These are phyloP conservation scores for Piliocolobus tephrosceles DNA, from an alignment of 2,113 vertebrate species.

Conservation along the genomic window DNA sequence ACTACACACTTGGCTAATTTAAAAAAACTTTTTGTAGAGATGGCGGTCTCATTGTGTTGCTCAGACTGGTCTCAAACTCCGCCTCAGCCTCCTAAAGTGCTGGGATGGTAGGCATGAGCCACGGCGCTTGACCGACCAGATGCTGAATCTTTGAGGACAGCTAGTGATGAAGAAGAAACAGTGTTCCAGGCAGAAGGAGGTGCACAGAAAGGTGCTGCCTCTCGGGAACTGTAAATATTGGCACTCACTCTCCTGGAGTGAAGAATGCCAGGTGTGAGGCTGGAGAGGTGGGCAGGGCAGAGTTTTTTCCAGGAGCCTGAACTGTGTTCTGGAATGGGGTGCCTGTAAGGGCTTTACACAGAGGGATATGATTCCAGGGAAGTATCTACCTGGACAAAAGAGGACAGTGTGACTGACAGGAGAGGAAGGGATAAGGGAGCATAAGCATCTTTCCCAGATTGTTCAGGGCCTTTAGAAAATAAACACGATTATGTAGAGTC, in stretches of 20 bases:
- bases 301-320: background rate
- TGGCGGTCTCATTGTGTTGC: too few relatives aligned
- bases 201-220: too few relatives aligned
- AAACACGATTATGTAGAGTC: background rate
- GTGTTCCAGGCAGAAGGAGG: background rate
- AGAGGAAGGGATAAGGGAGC: background rate
- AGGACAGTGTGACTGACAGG: background rate
- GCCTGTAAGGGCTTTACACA: background rate
- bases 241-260: background rate
- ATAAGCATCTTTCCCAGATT: background rate
- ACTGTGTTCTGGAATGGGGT: background rate
- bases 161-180: background rate
- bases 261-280: background rate
- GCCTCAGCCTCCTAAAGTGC: too few relatives aligned
- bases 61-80: too few relatives aligned
- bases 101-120: too few relatives aligned
- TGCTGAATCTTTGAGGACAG: background rate
- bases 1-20: too few relatives aligned
- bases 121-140: too few relatives aligned
- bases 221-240: fast-evolving
- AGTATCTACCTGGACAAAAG: background rate
- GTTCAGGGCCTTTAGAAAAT: background rate
- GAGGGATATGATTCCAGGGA: background rate
- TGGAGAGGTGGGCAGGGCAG: background rate
- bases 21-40: too few relatives aligned